Conservation (phyloP, 1,140 invertebrate genomes). For the Neodiprion fabricii region DNA sequence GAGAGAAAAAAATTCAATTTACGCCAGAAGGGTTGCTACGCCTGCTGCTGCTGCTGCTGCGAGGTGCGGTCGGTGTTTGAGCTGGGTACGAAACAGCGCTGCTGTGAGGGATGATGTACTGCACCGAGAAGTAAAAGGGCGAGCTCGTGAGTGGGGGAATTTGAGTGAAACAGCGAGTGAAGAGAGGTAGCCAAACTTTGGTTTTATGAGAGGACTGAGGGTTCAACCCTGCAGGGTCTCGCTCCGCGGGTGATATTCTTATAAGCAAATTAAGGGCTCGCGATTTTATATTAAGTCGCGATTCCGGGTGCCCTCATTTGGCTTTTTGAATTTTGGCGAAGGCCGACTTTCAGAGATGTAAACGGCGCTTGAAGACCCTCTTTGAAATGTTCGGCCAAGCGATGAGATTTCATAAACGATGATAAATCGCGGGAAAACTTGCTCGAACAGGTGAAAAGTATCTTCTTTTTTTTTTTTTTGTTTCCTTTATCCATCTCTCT, state of each 20-base stretch:
- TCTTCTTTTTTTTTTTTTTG: background rate
- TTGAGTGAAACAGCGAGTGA: background rate
- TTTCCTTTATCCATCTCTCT: background rate
- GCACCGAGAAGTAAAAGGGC: background rate
- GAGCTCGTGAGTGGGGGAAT: background rate
- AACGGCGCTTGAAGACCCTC: background rate
- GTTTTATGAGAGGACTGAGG: background rate
- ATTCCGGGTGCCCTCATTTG: too few relatives aligned
- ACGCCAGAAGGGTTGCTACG: background rate
- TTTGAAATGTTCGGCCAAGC: background rate
- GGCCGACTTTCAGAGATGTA: too few relatives aligned
- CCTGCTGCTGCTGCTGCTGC: background rate
- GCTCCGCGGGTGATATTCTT: conserved; percentile 1
- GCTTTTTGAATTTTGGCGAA: too few relatives aligned
- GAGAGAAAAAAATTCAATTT: conserved; percentile 12
- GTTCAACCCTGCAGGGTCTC: too few relatives aligned
- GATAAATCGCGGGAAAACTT: background rate
- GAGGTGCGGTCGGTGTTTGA: background rate
- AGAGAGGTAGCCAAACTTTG: background rate
- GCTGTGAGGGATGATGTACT: background rate
- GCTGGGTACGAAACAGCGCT: background rate
- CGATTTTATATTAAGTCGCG: background rate
- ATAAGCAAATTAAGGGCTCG: background rate
- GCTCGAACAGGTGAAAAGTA: background rate
- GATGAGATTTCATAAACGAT: background rate